Evolutionary conservation across 2,113 vertebrate species (phyloP).

Genomic region (Pituophis catenifer): DNA sequence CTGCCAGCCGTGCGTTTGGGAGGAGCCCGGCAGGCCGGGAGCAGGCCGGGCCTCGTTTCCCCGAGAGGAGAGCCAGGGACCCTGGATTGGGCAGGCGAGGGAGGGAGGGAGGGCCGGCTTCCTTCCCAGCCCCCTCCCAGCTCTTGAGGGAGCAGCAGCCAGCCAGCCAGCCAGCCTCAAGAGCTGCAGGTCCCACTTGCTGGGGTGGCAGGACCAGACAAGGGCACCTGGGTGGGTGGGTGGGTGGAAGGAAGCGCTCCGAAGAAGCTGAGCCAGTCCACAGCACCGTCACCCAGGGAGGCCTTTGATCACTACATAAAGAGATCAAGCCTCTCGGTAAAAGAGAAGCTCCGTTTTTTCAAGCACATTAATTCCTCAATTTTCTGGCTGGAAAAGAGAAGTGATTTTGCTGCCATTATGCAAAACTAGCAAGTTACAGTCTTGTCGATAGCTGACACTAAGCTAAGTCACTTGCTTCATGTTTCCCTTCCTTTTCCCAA

Average conservation of each 20-base stretch:
- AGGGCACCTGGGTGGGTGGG: too few relatives aligned
- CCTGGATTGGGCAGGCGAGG: too few relatives aligned
- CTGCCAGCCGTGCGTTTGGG: background rate
- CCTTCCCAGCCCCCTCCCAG: too few relatives aligned
- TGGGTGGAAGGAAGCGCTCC: background rate
- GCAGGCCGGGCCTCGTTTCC: background rate
- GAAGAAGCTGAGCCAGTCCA: background rate
- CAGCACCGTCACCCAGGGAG: background rate
- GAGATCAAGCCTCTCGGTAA: too few relatives aligned
- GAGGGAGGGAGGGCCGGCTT: too few relatives aligned
- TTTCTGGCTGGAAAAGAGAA: background rate
- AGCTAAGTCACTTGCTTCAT: accelerated
- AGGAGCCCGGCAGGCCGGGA: too few relatives aligned
- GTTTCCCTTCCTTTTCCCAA: background rate
- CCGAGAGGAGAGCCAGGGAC: too few relatives aligned
- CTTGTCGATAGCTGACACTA: background rate
- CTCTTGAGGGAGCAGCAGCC: too few relatives aligned
- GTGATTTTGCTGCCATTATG: background rate
- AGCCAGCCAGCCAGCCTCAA: too few relatives aligned
- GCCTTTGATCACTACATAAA: too few relatives aligned
- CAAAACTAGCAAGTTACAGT: background rate
- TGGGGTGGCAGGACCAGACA: background rate
- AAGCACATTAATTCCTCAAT: background rate
- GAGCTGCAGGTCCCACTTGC: background rate
- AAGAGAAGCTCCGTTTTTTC: too few relatives aligned